Evolutionary conservation across 2,797 vertebrate species (phyloP).

Genomic region (Poecilia wingei): DNA sequence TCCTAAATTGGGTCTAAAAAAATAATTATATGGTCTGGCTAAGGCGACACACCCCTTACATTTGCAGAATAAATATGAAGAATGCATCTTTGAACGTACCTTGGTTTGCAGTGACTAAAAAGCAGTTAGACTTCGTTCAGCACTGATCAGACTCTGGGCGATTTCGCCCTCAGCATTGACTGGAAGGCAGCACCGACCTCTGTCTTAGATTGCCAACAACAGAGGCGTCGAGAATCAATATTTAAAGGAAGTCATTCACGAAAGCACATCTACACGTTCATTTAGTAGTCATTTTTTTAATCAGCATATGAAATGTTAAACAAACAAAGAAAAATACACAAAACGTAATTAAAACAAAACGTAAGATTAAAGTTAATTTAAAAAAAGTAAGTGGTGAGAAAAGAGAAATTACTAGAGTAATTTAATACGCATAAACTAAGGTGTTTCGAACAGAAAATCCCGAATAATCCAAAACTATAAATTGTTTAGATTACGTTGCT

Average conservation of each 20-base stretch:
- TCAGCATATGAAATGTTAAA: background rate
- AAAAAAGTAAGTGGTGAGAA: background rate
- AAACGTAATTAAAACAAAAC: background rate
- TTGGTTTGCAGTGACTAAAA: conserved; percentile 42
- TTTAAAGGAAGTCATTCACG: background rate
- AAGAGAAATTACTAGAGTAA: background rate
- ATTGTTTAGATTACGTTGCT: background rate
- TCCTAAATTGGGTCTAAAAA: background rate
- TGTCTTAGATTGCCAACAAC: background rate
- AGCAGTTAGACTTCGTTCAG: conserved; percentile 40
- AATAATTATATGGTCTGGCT: background rate
- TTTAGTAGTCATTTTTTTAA: background rate
- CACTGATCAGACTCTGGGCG: rapidly evolving
- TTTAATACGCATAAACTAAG: background rate
- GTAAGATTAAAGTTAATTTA: background rate
- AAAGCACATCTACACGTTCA: background rate
- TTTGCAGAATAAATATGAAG: background rate
- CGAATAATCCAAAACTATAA: background rate
- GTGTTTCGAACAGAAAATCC: background rate
- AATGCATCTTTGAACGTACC: conserved; percentile 49
- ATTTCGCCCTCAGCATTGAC: conserved; percentile 39
- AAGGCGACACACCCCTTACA: background rate
- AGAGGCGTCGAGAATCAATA: background rate
- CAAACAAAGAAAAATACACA: background rate
- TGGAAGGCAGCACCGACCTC: conserved; percentile 34